Evolutionary conservation across 2,797 vertebrate species (phyloP).

Genomic region (Buphagus erythrorhynchus): DNA sequence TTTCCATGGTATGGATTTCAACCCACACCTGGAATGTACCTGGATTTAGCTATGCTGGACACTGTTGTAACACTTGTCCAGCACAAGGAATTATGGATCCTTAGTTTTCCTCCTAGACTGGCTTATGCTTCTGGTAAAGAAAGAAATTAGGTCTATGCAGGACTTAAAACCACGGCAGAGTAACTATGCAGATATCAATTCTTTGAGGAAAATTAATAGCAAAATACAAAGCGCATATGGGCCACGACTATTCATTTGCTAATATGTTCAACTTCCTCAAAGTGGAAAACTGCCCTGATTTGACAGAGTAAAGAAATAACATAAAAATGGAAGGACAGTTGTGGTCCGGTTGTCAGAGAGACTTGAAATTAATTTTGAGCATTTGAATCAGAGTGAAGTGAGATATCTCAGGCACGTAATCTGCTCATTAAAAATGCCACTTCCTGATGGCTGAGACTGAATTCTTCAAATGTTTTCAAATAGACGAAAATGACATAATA

Average conservation of each 20-base stretch:
- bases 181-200: background rate
- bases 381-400: background rate
- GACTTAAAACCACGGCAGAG: background rate
- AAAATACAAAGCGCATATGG: conserved; percentile 1
- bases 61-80: background rate
- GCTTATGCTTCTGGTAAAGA: background rate
- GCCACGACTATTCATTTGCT: background rate
- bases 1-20: background rate
- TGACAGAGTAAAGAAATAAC: conserved; percentile 13
- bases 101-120: background rate
- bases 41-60: background rate
- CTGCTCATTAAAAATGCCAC: background rate
- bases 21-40: background rate
- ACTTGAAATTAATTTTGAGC: background rate
- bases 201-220: conserved; percentile 4
- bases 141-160: background rate
- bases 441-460: background rate
- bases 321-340: conserved; percentile 1
- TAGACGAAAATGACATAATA: background rate
- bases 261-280: background rate
- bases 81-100: background rate
- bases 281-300: background rate
- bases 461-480: background rate
- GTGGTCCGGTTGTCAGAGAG: conserved; percentile 19
- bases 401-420: conserved; percentile 9